Percentiles rank a stretch among this genome's conserved stretches.
Conservation (phyloP, 1,140 invertebrate genomes). For the Spodoptera litura region DNA sequence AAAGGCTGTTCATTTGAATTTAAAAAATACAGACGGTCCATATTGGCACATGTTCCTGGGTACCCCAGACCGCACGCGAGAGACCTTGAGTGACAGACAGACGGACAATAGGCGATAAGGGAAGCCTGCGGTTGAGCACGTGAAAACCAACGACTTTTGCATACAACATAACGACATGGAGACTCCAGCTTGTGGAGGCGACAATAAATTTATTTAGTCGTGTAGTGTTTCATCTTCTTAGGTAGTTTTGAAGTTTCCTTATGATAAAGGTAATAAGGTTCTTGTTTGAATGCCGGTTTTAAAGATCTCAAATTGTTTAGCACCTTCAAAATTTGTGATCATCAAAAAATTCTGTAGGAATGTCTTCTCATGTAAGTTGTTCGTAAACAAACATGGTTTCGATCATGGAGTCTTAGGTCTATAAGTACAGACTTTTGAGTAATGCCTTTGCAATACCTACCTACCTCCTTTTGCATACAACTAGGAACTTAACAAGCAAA, state of each 20-base stretch:
- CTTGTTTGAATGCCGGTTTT: too few relatives aligned
- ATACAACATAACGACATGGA: constrained; percentile 46
- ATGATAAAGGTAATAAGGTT: too few relatives aligned
- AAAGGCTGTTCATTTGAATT: constrained; percentile 32
- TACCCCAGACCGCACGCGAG: constrained; percentile 49
- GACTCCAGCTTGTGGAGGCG: constrained; percentile 41
- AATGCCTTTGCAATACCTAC: too few relatives aligned
- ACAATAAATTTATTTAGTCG: constrained; percentile 14
- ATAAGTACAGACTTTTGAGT: too few relatives aligned
- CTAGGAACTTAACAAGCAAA: too few relatives aligned
- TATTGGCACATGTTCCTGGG: constrained; percentile 28
- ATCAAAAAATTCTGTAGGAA: too few relatives aligned
- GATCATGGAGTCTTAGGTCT: too few relatives aligned
- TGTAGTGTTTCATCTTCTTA: neutral
- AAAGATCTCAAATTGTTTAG: too few relatives aligned
- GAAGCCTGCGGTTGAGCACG: constrained; percentile 67
- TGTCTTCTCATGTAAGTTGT: too few relatives aligned
- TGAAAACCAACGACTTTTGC: constrained; percentile 64
- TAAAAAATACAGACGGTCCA: constrained; percentile 8
- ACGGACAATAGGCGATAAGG: constrained; percentile 68
- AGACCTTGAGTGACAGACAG: constrained; percentile 53
- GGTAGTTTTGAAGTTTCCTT: neutral
- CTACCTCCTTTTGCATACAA: too few relatives aligned
- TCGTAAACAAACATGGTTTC: too few relatives aligned
- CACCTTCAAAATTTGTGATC: too few relatives aligned